These are phyloP conservation scores for Eubucco bourcierii DNA, from an alignment of 2,113 vertebrate genomes.

Conservation along the genomic window DNA sequence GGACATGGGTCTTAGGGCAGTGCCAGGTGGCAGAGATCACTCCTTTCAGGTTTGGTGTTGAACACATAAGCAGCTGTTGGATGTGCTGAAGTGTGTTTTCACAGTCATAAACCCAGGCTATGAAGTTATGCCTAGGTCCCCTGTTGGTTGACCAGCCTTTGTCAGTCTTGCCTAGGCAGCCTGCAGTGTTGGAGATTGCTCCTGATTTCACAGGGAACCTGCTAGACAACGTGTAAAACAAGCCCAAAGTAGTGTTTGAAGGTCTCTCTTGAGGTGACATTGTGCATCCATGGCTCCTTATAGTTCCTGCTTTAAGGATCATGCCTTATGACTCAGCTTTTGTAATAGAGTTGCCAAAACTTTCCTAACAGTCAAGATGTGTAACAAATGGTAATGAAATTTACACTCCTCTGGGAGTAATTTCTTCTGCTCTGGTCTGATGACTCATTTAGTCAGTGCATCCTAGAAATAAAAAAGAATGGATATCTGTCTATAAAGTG, in stretches of 20 bases:
- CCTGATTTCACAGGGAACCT: background rate
- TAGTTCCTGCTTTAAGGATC: background rate
- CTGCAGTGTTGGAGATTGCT: background rate
- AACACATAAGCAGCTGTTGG: background rate
- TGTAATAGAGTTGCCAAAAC: background rate
- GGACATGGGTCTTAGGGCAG: background rate
- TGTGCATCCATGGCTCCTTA: background rate
- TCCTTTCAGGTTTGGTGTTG: background rate
- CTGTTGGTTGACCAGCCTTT: background rate
- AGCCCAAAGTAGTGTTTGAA: background rate
- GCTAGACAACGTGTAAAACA: background rate
- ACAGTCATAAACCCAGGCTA: too few species aligned
- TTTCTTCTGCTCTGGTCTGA: background rate
- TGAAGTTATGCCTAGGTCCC: background rate
- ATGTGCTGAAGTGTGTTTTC: background rate
- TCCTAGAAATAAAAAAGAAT: background rate
- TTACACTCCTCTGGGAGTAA: background rate
- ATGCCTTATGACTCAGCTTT: accelerated
- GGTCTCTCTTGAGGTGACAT: background rate
- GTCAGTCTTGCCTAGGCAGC: background rate
- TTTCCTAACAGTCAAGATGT: background rate
- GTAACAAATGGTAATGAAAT: background rate
- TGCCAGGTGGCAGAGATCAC: background rate
- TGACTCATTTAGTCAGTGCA: background rate
- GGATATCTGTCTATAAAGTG: background rate